Evolutionary conservation across 2,888 invertebrate genomes (phyloP), one percentile per base, ranked within the genome.

Genomic region (Chloromyia formosa): DNA sequence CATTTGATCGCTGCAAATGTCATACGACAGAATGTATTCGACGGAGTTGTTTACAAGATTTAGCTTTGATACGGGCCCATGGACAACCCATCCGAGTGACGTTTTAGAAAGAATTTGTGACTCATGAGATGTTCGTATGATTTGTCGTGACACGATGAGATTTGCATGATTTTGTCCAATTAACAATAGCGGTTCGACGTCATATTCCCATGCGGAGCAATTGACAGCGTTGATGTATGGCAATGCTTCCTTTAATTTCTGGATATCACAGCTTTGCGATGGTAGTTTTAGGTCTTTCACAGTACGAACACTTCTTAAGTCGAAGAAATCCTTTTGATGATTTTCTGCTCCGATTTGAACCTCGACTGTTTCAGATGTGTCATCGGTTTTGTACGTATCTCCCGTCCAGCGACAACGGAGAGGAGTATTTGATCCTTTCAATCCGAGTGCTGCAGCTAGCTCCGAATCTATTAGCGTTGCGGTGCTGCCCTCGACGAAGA

Each of bases 271-370:
- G 2, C 4, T 61, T 61, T 61, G 61, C 1, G 7, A 16, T 14
- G 61, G 27, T 61, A 61, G 14, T 4, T 23, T 27, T 3, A 61
- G 23, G 7, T 27, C 23, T 27, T 61, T 23, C 18, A 61, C 61
- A 4, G 61, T 61, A 14, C 61, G 27, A 2, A 61, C 18, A 1
- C 18, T 27, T 14, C 18, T 23, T 1, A 58, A 12, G 2, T 20
- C 4, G 22, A 18, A 12, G 18, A 58, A 58, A 16, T 58, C 4
- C 2, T 16, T 3, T 9, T 4, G 16, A 5, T 58, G 18, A 20
- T 58, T 58, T 58, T 58, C 18, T 5, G 18, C 22, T 58, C 12
- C 58, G 58, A 58, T 58, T 58, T 58, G 16, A 12, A 20, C 22
- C 5, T 58, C 12, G 0, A 58, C 20, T 12, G 22, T 58, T 18